phyloP scores from a whole-genome alignment of 2,888 invertebrate species.

The Drosophila mayaguana region DNA sequence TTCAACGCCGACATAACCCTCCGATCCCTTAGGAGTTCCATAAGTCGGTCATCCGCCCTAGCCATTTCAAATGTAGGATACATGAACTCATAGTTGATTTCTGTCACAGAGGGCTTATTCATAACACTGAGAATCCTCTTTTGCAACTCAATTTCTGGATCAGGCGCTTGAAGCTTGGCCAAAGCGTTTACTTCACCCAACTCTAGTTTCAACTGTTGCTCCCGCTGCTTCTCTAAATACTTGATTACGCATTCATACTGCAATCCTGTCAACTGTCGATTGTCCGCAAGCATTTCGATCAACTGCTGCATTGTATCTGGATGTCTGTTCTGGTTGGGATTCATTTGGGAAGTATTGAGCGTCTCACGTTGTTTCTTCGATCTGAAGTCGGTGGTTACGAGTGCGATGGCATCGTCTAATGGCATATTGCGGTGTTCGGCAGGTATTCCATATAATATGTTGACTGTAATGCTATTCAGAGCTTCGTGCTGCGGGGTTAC shows the following conservation, averaged over 20 bases:
- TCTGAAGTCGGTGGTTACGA: slow-evolving; percentile 91
- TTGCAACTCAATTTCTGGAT: slow-evolving; percentile 84
- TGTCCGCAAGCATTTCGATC: slow-evolving; percentile 93
- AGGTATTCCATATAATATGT: slow-evolving; percentile 95
- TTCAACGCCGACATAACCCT: slow-evolving; percentile 92
- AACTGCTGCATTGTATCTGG: slow-evolving; percentile 90
- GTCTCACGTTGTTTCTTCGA: slow-evolving; percentile 87
- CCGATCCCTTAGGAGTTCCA: slow-evolving; percentile 90
- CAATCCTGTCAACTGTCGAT: slow-evolving; percentile 90
- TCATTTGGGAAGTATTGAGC: slow-evolving; percentile 71
- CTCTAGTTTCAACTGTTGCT: slow-evolving; percentile 91
- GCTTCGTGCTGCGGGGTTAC: slow-evolving; percentile 94
- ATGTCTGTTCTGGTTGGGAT: slow-evolving; percentile 84
- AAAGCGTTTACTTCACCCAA: slow-evolving; percentile 88
- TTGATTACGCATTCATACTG: slow-evolving; percentile 92
- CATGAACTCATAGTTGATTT: slow-evolving; percentile 72
- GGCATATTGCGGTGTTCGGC: slow-evolving; percentile 98
- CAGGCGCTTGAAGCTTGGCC: slow-evolving; percentile 77
- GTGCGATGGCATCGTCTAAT: slow-evolving; percentile 93
- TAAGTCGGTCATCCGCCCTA: slow-evolving; percentile 84
- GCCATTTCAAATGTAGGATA: slow-evolving; percentile 79
- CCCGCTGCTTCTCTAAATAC: slow-evolving; percentile 90
- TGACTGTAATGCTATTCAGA: slow-evolving; percentile 94
- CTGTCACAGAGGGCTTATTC: slow-evolving; percentile 84
- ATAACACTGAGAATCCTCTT: slow-evolving; percentile 84